Conservation (phyloP, 2,888 invertebrate genomes). For the Anaspis maculata region DNA sequence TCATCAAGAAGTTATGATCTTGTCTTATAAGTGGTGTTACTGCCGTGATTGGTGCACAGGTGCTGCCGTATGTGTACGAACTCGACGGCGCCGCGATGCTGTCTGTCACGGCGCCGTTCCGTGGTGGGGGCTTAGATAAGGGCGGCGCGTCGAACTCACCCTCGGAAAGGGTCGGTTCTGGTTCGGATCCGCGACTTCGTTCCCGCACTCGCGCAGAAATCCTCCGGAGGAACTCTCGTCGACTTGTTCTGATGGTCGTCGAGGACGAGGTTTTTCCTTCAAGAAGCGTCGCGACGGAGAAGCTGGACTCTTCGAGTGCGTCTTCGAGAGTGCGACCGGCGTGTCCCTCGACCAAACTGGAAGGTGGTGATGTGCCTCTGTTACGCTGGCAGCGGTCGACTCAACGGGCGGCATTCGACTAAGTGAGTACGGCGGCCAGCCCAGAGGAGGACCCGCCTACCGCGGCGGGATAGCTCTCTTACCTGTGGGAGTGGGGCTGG, state of each 20-base stretch:
- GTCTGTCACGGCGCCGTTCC: slow-evolving; percentile 38
- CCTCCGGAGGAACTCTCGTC: slow-evolving; percentile 4
- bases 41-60: slow-evolving; percentile 34
- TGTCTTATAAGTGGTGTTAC: slow-evolving; percentile 23
- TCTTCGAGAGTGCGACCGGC: no score
- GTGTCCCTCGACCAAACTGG: no score
- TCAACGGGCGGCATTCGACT: slow-evolving; percentile 40
- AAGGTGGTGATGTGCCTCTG: no score
- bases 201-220: slow-evolving; percentile 25
- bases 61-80: slow-evolving; percentile 39
- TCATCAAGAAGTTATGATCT: not conserved
- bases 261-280: slow-evolving; percentile 8
- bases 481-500: slow-evolving; percentile 37
- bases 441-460: slow-evolving; percentile 39
- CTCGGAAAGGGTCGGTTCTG: slow-evolving; percentile 36
- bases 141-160: slow-evolving; percentile 40
- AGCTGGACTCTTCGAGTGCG: not conserved
- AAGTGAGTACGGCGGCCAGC: slow-evolving; percentile 39
- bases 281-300: slow-evolving; percentile 1
- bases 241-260: slow-evolving; percentile 14
- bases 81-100: slow-evolving; percentile 42
- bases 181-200: no score
- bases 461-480: no score
- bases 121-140: slow-evolving; percentile 39
- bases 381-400: slow-evolving; percentile 28